A percentile compares a stretch with the other conserved stretches of the same genome.
Evolutionary conservation across 1,140 invertebrate genomes (phyloP).

Genomic region (Sycobia sp.): DNA sequence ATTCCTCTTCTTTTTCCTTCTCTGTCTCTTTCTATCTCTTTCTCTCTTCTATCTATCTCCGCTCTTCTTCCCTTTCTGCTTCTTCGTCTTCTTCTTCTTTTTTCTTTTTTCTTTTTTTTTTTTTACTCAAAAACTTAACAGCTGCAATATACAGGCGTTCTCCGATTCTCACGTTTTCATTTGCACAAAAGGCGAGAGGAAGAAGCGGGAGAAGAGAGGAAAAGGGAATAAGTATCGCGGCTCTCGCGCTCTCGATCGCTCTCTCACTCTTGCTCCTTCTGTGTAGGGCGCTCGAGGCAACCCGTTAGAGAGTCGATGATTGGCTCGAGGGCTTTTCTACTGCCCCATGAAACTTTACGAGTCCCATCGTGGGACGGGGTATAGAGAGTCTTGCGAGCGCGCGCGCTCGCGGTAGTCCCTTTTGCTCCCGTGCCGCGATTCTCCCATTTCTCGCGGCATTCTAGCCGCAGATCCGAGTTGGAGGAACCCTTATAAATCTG

Average conservation of each 20-base stretch:
- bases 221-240: constrained; percentile 19
- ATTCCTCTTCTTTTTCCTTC: background rate
- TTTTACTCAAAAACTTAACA: constrained; percentile 22
- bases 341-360: constrained; percentile 34
- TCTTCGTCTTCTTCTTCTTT: too few species aligned
- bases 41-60: too few species aligned
- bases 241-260: too few species aligned
- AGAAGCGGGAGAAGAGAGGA: background rate
- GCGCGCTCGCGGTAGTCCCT: constrained; percentile 26
- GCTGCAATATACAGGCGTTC: constrained; percentile 2
- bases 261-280: too few species aligned
- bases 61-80: background rate
- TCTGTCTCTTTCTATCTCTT: too few species aligned
- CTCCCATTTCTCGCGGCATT: background rate
- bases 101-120: too few species aligned
- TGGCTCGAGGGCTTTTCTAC: constrained; percentile 35
- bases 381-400: too few species aligned
- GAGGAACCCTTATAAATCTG: too few species aligned
- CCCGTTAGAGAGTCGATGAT: constrained; percentile 34
- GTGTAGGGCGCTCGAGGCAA: constrained; percentile 2
- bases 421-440: constrained; percentile 27
- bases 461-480: constrained; percentile 1
- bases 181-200: constrained; percentile 17
- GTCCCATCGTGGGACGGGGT: constrained; percentile 14
- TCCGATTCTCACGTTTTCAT: constrained; percentile 21